Evolutionary conservation across 2,113 vertebrate species (phyloP).

Genomic region (Pseudorasbora parva): DNA sequence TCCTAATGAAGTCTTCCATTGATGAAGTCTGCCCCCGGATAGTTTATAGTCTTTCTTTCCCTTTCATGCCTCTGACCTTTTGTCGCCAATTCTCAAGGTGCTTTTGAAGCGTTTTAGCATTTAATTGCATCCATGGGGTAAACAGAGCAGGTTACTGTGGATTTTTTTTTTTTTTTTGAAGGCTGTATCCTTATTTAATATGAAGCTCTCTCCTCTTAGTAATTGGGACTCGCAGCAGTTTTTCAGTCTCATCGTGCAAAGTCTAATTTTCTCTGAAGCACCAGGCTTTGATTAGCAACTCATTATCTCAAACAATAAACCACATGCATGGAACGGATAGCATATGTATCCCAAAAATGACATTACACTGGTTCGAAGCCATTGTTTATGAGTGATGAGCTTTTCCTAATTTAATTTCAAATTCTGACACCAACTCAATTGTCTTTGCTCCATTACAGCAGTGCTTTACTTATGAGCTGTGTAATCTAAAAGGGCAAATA

Average conservation of each 20-base stretch:
- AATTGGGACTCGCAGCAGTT: slow-evolving; percentile 41
- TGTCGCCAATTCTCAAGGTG: slow-evolving; percentile 20
- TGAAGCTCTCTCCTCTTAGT: slow-evolving; percentile 32
- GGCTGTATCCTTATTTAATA: slow-evolving; percentile 18
- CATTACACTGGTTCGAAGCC: not conserved
- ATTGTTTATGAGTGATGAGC: slow-evolving; percentile 3
- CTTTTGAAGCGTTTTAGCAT: slow-evolving; percentile 34
- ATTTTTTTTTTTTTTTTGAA: not conserved
- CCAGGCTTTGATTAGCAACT: slow-evolving; percentile 1
- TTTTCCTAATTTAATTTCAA: slow-evolving; percentile 15
- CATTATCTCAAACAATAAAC: slow-evolving; percentile 29
- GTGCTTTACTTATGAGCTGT: not conserved
- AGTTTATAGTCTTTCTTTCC: not conserved
- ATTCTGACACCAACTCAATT: not conserved
- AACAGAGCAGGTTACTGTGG: slow-evolving; percentile 6
- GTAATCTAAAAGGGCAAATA: not conserved
- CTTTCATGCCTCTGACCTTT: slow-evolving; percentile 39
- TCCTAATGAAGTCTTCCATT: slow-evolving; percentile 28
- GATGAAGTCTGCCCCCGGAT: slow-evolving; percentile 18
- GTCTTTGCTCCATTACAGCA: not conserved
- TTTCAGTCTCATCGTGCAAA: not conserved
- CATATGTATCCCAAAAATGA: not conserved
- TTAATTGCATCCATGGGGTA: slow-evolving; percentile 48
- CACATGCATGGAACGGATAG: not conserved
- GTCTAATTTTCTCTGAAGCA: slow-evolving; percentile 2